phyloP scores from a whole-genome alignment of 2,113 vertebrate genomes.

The Heterotilapia buettikoferi region DNA sequence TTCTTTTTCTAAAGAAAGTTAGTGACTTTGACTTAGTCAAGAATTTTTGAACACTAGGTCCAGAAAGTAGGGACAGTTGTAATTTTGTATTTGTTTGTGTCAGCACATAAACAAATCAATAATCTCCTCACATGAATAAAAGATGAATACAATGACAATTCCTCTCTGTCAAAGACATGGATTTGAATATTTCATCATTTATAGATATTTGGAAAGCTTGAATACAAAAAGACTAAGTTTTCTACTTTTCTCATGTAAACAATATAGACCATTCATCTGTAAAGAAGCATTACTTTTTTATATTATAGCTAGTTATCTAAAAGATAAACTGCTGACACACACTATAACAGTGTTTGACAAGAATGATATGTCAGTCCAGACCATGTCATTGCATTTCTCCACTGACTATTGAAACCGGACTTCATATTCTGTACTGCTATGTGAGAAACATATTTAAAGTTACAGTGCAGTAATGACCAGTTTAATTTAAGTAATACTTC shows the following conservation, averaged over 20 bases:
- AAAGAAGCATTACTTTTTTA: neutral
- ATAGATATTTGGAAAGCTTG: neutral
- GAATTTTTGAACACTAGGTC: neutral
- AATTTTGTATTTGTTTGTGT: neutral
- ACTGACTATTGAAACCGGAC: neutral
- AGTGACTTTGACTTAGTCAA: neutral
- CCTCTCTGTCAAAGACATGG: neutral
- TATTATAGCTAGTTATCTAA: neutral
- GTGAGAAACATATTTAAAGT: neutral
- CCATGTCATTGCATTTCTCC: neutral
- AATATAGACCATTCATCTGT: neutral
- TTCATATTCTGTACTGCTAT: neutral
- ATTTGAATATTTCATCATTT: constrained; percentile 25
- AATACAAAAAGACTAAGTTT: neutral
- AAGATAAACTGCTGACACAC: neutral
- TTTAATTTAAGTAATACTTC: neutral
- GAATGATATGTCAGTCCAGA: neutral
- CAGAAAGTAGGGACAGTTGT: neutral
- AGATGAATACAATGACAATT: neutral
- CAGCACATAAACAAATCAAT: neutral
- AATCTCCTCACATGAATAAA: neutral
- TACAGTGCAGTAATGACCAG: neutral
- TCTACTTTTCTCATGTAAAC: neutral
- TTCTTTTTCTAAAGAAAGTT: neutral
- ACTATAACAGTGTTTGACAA: neutral